Evolutionary conservation across 2,113 vertebrate genomes (phyloP).

Genomic region (Etia nguti): DNA sequence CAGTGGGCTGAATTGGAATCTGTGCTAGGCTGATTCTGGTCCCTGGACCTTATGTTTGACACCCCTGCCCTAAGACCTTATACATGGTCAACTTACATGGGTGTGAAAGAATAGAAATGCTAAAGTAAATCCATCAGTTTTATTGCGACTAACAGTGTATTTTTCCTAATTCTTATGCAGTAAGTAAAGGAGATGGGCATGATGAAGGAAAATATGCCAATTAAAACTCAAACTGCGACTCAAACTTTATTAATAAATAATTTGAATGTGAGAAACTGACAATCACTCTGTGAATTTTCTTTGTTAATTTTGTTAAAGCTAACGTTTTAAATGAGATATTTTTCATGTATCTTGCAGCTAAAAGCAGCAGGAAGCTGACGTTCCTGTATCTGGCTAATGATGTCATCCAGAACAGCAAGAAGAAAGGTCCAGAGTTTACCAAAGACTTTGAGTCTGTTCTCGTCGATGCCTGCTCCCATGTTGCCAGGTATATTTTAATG

Average conservation of each 20-base stretch:
- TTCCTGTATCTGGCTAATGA: conserved; percentile 97
- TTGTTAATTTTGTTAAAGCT: not conserved
- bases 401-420: conserved; percentile 99
- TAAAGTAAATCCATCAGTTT: not conserved
- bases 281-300: not conserved
- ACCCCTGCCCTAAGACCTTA: not conserved
- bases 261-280: not conserved
- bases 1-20: not conserved
- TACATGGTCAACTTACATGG: not conserved
- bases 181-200: not conserved
- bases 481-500: conserved; percentile 82
- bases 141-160: not conserved
- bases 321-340: not conserved
- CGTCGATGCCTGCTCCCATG: conserved; percentile 94
- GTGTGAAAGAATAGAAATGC: not conserved
- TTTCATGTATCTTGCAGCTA: conserved; percentile 73
- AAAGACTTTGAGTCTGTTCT: conserved; percentile 94
- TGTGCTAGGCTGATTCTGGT: not conserved
- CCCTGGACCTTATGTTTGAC: not conserved
- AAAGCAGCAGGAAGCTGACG: conserved; percentile 89
- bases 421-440: conserved; percentile 96
- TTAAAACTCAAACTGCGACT: not conserved
- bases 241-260: not conserved
- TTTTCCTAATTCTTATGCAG: not conserved
- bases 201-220: not conserved